phyloP scores from a whole-genome alignment of 1,140 invertebrate genomes.

The Nebria ingens region DNA sequence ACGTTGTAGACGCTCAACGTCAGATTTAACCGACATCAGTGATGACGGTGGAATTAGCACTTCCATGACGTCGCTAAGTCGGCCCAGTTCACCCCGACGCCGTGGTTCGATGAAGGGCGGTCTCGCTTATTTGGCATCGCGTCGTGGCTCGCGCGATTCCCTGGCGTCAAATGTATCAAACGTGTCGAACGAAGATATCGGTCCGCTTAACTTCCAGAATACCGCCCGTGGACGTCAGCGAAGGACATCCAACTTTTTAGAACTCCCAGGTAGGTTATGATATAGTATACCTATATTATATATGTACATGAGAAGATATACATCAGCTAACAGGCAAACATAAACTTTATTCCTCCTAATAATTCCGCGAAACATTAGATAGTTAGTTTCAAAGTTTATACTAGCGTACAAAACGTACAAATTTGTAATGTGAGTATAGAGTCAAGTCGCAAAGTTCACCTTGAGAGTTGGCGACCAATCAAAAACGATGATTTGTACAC shows the following conservation, averaged over 20 bases:
- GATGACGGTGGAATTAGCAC: constrained; percentile 38
- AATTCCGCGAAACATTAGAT: no score
- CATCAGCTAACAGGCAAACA: no score
- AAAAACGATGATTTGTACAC: no score
- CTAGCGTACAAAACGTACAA: no score
- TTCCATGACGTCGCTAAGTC: constrained; percentile 47
- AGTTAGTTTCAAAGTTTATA: no score
- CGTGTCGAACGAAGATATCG: constrained; percentile 63
- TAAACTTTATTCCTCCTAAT: no score
- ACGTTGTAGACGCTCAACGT: constrained; percentile 56
- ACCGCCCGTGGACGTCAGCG: constrained; percentile 61
- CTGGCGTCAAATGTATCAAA: constrained; percentile 56
- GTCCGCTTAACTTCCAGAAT: constrained; percentile 64
- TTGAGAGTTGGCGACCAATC: no score
- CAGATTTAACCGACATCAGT: constrained; percentile 57
- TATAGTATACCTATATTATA: no score
- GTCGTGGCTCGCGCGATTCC: constrained; percentile 58
- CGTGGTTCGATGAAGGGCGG: constrained; percentile 51
- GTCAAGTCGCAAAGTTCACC: no score
- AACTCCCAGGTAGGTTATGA: constrained; percentile 65
- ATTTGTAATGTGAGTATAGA: no score
- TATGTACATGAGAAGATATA: no score
- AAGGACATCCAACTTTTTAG: constrained; percentile 75
- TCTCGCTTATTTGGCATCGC: constrained; percentile 59
- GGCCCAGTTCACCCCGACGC: constrained; percentile 44